A percentile compares a stretch with the other conserved stretches of the same genome.
Evolutionary conservation across 2,113 vertebrate genomes (phyloP).

Genomic region (Rallus limicola): DNA sequence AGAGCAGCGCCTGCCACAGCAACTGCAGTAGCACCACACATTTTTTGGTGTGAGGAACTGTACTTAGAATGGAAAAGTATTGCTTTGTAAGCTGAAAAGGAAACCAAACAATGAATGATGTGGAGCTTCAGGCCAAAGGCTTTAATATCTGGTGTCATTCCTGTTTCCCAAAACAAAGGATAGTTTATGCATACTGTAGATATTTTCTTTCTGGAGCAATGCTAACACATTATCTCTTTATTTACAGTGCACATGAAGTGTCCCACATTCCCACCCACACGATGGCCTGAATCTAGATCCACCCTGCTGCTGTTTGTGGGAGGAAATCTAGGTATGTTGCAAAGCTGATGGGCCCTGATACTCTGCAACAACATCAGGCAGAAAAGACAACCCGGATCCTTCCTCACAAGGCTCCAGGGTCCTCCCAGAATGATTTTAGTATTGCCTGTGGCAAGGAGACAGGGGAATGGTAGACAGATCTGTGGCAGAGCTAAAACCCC

Average conservation of each 20-base stretch:
- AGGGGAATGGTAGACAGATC: background rate
- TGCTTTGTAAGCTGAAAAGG: background rate
- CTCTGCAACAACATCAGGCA: background rate
- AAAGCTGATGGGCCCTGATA: background rate
- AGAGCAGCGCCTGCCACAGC: background rate
- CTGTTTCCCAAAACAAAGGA: background rate
- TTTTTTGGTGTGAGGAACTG: background rate
- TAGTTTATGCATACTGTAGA: background rate
- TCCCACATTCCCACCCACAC: background rate
- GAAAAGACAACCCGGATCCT: background rate
- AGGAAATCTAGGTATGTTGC: background rate
- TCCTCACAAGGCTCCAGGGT: background rate
- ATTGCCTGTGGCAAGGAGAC: background rate
- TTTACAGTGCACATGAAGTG: background rate
- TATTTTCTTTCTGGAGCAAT: background rate
- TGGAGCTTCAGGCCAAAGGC: background rate
- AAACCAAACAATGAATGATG: fast-evolving
- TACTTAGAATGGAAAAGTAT: background rate
- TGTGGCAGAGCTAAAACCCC: background rate
- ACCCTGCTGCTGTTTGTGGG: background rate
- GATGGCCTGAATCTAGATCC: background rate
- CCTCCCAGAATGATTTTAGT: background rate
- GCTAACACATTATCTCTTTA: background rate
- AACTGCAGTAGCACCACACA: background rate
- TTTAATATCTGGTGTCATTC: background rate